Conservation (phyloP, 2,888 invertebrate species). For the Stenurella melanura region DNA sequence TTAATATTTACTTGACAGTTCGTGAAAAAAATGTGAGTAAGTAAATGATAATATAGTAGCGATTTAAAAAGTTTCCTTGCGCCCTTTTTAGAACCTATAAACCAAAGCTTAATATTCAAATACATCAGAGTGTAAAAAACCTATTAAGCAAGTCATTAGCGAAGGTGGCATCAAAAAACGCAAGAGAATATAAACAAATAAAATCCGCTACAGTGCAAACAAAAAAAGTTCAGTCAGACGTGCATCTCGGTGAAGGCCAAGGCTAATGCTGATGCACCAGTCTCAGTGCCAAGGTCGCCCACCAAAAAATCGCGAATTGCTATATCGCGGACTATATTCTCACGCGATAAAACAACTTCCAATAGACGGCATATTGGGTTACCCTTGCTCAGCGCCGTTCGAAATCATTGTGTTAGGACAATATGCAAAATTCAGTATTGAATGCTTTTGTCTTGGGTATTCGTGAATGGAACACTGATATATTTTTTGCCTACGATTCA, state of each 20-base stretch:
- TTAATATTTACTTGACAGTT: too few species aligned
- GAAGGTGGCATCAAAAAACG: conserved; percentile 42
- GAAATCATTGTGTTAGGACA: conserved; percentile 12
- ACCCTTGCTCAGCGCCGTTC: conserved; percentile 16
- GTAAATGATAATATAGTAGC: neutral
- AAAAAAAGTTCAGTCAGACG: conserved; percentile 56
- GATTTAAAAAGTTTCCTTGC: neutral
- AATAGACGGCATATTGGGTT: conserved; percentile 31
- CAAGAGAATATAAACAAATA: conserved; percentile 36
- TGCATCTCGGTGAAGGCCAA: conserved; percentile 71
- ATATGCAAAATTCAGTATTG: neutral
- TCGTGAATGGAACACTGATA: neutral
- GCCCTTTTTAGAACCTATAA: neutral
- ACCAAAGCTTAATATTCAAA: conserved; percentile 41
- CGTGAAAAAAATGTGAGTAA: too few species aligned
- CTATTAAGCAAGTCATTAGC: conserved; percentile 49
- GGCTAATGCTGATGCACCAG: conserved; percentile 66
- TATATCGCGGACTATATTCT: conserved; percentile 47
- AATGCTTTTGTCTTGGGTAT: neutral
- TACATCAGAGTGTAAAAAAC: conserved; percentile 47
- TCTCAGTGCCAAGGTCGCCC: conserved; percentile 65
- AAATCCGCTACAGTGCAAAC: conserved; percentile 20
- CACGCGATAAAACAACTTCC: conserved; percentile 43
- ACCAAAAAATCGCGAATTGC: conserved; percentile 59
- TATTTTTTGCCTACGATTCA: neutral